These are phyloP conservation scores for Phocides pigmalion DNA, from an alignment of 1,140 invertebrate species.

Conservation along the genomic window DNA sequence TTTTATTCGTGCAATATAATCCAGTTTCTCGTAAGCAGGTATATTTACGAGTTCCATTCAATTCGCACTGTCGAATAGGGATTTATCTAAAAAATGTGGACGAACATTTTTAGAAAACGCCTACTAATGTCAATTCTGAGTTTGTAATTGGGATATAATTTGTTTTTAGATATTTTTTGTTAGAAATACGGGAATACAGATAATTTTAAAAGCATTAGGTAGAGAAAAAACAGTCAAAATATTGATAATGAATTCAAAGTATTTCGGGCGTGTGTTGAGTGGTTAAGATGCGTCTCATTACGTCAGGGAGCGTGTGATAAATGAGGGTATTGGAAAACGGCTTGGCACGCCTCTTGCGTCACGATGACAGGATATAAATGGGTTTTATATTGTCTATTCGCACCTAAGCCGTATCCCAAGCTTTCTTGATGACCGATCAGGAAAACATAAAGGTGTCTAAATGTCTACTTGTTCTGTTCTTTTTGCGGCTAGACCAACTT, in stretches of 20 bases:
- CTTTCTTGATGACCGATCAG: constrained; percentile 66
- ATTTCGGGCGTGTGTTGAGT: constrained; percentile 57
- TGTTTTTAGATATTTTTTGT: neutral
- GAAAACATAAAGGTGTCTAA: constrained; percentile 53
- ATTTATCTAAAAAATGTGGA: constrained; percentile 6
- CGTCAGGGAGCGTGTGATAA: constrained; percentile 71
- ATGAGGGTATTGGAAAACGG: constrained; percentile 79
- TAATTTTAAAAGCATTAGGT: constrained; percentile 9
- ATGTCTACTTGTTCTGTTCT: constrained; percentile 70
- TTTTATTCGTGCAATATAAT: constrained; percentile 18
- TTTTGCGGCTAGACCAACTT: constrained; percentile 74
- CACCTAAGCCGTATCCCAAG: constrained; percentile 69
- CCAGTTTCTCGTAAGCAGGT: neutral
- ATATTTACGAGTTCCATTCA: constrained; percentile 4
- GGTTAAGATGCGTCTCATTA: constrained; percentile 74
- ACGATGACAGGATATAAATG: constrained; percentile 78
- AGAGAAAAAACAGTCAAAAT: constrained; percentile 39
- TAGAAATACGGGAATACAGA: neutral
- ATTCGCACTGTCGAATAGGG: neutral
- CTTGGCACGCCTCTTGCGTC: constrained; percentile 73
- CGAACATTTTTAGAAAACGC: neutral
- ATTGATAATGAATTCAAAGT: constrained; percentile 61
- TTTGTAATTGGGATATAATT: neutral
- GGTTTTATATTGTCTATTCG: constrained; percentile 78
- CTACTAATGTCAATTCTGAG: neutral